Evolutionary conservation across 2,888 invertebrate species (phyloP), one percentile per base, ranked within the genome.

Genomic region (Synergus itoensis): DNA sequence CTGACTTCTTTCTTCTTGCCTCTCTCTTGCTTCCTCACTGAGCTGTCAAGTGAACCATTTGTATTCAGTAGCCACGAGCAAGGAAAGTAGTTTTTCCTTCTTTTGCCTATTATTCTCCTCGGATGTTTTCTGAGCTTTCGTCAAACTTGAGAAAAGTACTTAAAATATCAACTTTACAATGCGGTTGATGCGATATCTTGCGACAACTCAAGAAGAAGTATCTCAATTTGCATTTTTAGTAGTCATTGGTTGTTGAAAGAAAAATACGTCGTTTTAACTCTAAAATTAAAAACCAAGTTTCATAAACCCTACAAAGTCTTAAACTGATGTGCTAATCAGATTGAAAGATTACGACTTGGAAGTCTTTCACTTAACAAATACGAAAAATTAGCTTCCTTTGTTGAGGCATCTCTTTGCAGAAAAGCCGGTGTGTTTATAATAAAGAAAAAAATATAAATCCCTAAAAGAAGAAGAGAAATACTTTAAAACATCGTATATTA

Each of bases 11-110:
- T 81, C 78, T 76, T 53, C 78, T 77, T 79, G 80, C 79, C 67
- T 82, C 69, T 78, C 73, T 80, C 78, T 79, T 62, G 67, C 73
- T 63, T 63, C 73, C 36, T 79, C 76, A 21, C 81, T 78, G 53
- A 57, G n/a, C 53, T 57, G n/a, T n/a, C 53, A 84, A 84, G 85
- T 84, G 83, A 81, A 86, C 86, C 89, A 89, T 90, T 89, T 88
- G 87, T 89, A 89, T 89, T 84, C 86, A 86, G 80, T 83, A 82
- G 81, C 86, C 83, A 83, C 83, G 82, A 76, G 78, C 81, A 79
- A 79, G 85, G 80, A 80, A 81, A 82, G 77, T 83, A 81, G 84
- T 86, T 82, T 78, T 79, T 76, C 76, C 76, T 63, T 77, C 78
- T 77, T 65, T 77, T 78, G 64, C 78, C 76, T 40, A 53, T 80